Conservation (phyloP, 2,113 vertebrate genomes). For the Epinephelus fuscoguttatus region DNA sequence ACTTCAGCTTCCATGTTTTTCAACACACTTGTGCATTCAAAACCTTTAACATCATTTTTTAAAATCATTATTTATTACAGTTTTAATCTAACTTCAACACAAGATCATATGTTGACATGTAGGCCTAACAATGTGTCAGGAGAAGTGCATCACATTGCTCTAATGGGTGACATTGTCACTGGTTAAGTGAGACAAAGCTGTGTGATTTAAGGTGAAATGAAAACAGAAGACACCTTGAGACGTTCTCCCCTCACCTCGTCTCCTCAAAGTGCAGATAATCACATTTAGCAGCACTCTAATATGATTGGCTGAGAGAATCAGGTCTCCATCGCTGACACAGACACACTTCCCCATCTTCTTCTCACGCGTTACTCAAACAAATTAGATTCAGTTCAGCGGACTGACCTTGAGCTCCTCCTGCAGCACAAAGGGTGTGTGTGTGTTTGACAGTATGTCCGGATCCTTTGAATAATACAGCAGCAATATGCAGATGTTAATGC, state of each 20-base stretch:
- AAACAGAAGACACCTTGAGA: slow-evolving; percentile 53
- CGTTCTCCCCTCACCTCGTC: slow-evolving; percentile 21
- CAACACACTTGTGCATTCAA: neutral
- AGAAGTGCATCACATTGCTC: neutral
- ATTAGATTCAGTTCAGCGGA: slow-evolving; percentile 62
- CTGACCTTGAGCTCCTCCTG: slow-evolving; percentile 56
- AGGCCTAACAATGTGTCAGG: neutral
- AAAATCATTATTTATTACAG: neutral
- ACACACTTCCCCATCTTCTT: slow-evolving; percentile 2
- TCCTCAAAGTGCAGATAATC: slow-evolving; percentile 54
- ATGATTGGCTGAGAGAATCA: slow-evolving; percentile 59
- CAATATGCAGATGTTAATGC: neutral
- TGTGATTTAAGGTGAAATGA: slow-evolving; percentile 20
- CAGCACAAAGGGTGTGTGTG: slow-evolving; percentile 9
- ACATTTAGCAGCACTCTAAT: slow-evolving; percentile 49
- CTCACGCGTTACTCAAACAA: slow-evolving; percentile 25
- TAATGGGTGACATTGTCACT: neutral
- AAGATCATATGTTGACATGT: neutral
- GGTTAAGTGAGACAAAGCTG: slow-evolving; percentile 7
- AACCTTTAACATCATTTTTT: neutral
- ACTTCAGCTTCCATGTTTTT: neutral
- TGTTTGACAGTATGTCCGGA: slow-evolving; percentile 11
- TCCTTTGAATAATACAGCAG: slow-evolving; percentile 42
- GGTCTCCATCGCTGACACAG: slow-evolving; percentile 35
- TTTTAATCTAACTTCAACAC: neutral